A percentile compares a stretch with the other conserved stretches of the same genome.
phyloP scores from a whole-genome alignment of 2,888 invertebrate species.

The Melipona beecheii region DNA sequence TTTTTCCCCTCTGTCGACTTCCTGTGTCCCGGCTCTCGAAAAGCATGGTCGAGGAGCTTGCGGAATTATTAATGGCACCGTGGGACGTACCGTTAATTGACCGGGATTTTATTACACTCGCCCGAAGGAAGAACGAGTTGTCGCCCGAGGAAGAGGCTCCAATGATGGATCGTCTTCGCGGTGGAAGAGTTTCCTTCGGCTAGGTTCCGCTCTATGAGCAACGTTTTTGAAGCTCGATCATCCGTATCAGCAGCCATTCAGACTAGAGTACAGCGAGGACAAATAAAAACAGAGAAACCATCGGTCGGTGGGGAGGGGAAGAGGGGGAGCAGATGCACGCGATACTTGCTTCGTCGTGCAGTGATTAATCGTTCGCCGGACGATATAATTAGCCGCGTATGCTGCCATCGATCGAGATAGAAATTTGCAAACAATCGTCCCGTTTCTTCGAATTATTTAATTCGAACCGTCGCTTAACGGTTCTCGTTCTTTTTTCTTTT shows the following conservation, averaged over 20 bases:
- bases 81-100: slow-evolving; percentile 79
- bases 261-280: slow-evolving; percentile 28
- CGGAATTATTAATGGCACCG: slow-evolving; percentile 79
- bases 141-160: slow-evolving; percentile 52
- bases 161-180: slow-evolving; percentile 58
- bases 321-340: slow-evolving; percentile 22
- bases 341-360: slow-evolving; percentile 26
- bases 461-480: background rate
- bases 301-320: background rate
- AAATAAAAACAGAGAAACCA: slow-evolving; percentile 56
- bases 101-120: slow-evolving; percentile 79
- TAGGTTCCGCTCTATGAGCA: slow-evolving; percentile 50
- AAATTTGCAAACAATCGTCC: slow-evolving; percentile 25
- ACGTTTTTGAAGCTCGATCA: slow-evolving; percentile 64
- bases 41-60: slow-evolving; percentile 58
- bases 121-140: slow-evolving; percentile 64
- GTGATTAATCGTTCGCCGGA: slow-evolving; percentile 53
- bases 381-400: slow-evolving; percentile 38
- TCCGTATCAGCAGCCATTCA: slow-evolving; percentile 57
- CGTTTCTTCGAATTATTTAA: slow-evolving; percentile 16
- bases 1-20: slow-evolving; percentile 22
- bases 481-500: background rate
- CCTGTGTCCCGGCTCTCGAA: slow-evolving; percentile 26
- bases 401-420: slow-evolving; percentile 21
- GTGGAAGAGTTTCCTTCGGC: slow-evolving; percentile 50